Percentiles rank a stretch among this genome's conserved stretches.
Evolutionary conservation across 2,797 vertebrate genomes (phyloP).

Genomic region (Brotogeris chrysoptera): DNA sequence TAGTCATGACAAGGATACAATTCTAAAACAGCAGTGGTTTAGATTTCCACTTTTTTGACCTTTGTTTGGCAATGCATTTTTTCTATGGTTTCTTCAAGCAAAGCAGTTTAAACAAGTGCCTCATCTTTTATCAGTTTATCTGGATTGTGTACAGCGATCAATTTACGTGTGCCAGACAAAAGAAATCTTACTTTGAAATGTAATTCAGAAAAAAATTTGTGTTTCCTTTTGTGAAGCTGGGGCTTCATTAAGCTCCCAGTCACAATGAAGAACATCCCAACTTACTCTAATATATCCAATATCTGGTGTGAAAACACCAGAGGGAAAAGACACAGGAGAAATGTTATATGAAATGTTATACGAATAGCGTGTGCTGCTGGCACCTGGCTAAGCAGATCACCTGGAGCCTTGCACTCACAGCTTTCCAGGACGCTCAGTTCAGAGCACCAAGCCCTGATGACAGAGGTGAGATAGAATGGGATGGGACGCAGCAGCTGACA

Average conservation of each 20-base stretch:
- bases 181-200: not conserved
- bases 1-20: not conserved
- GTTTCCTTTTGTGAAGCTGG: not conserved
- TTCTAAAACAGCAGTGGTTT: not conserved
- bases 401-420: not conserved
- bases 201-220: not conserved
- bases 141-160: not conserved
- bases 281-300: not conserved
- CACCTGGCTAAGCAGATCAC: not conserved
- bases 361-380: rapidly evolving
- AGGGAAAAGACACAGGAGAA: not conserved
- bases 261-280: not conserved
- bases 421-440: not conserved
- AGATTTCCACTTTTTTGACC: not conserved
- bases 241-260: not conserved
- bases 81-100: not conserved
- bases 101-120: not conserved
- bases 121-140: not conserved
- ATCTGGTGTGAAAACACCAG: not conserved
- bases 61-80: not conserved
- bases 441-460: not conserved
- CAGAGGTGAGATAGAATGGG: not conserved
- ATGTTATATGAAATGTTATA: not conserved
- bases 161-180: not conserved
- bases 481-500: not conserved